Evolutionary conservation across 2,113 vertebrate species (phyloP).

Genomic region (Limanda limanda): DNA sequence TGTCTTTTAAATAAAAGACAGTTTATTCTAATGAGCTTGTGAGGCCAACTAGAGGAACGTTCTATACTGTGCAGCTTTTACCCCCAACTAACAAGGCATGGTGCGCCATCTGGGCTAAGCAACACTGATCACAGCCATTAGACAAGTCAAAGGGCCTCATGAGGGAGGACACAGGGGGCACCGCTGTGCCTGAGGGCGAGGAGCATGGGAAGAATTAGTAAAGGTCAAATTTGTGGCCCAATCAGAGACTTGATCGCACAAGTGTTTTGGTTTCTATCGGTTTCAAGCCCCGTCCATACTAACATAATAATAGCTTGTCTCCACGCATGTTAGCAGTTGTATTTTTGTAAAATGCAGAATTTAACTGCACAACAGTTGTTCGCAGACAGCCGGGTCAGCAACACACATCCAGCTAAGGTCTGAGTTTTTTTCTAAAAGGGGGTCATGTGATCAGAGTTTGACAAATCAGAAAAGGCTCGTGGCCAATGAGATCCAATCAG

Average conservation of each 20-base stretch:
- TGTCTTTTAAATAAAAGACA: slow-evolving; percentile 63
- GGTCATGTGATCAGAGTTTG: too few species aligned
- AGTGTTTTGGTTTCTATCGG: too few species aligned
- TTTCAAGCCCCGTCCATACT: too few species aligned
- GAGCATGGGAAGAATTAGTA: slow-evolving; percentile 37
- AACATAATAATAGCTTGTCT: too few species aligned
- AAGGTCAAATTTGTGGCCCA: slow-evolving; percentile 56
- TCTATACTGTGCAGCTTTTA: slow-evolving; percentile 47
- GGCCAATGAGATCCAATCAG: too few species aligned
- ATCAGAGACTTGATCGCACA: slow-evolving; percentile 37
- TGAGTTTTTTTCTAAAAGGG: too few species aligned
- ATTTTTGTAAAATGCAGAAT: too few species aligned
- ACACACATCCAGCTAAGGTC: too few species aligned
- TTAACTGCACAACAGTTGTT: too few species aligned
- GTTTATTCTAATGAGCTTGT: slow-evolving; percentile 69
- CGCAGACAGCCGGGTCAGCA: too few species aligned
- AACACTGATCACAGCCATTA: slow-evolving; percentile 15
- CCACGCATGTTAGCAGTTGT: too few species aligned
- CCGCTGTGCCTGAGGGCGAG: slow-evolving; percentile 32
- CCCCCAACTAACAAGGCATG: slow-evolving; percentile 40
- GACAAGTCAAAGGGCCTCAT: slow-evolving; percentile 47
- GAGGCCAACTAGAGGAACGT: slow-evolving; percentile 63
- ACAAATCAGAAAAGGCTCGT: too few species aligned
- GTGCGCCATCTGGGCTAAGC: slow-evolving; percentile 17
- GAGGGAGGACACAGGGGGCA: slow-evolving; percentile 21